A percentile compares a stretch with the other conserved stretches of the same genome.
phyloP scores from a whole-genome alignment of 2,888 invertebrate genomes.

The Drosophila barbarae region DNA sequence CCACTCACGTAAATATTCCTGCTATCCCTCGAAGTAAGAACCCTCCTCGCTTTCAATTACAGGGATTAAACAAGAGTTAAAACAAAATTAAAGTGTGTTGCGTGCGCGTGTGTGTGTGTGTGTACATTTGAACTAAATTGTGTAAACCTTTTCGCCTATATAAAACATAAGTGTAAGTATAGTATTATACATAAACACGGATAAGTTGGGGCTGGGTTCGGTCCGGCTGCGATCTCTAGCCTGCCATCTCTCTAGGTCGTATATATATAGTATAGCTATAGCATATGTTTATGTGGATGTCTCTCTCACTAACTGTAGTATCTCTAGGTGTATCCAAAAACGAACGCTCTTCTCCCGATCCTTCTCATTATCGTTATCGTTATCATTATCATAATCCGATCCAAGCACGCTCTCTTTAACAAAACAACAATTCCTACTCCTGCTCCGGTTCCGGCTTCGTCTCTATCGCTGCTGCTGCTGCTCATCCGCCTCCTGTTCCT shows the following conservation, averaged over 20 bases:
- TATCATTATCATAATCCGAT: constrained; percentile 16
- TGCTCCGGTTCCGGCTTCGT: background rate
- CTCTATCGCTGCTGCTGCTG: background rate
- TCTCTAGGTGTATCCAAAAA: constrained; percentile 50
- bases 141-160: constrained; percentile 69
- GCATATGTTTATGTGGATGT: constrained; percentile 41
- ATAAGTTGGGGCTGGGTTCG: constrained; percentile 10
- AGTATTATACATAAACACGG: constrained; percentile 64
- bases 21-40: constrained; percentile 17
- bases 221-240: constrained; percentile 11
- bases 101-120: constrained; percentile 15
- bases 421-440: constrained; percentile 33
- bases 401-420: constrained; percentile 29
- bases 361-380: constrained; percentile 17
- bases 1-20: background rate
- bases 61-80: constrained; percentile 37
- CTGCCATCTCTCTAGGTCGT: constrained; percentile 22
- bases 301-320: constrained; percentile 31
- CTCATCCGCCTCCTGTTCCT: constrained; percentile 1
- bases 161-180: constrained; percentile 65
- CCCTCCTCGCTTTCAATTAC: constrained; percentile 5
- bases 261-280: constrained; percentile 36
- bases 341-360: constrained; percentile 42
- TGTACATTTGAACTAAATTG: constrained; percentile 75
- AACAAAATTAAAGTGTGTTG: constrained; percentile 24